Base-by-base conservation (phyloP, 2,888 invertebrate genomes). In the Orchestes rusci region DNA sequence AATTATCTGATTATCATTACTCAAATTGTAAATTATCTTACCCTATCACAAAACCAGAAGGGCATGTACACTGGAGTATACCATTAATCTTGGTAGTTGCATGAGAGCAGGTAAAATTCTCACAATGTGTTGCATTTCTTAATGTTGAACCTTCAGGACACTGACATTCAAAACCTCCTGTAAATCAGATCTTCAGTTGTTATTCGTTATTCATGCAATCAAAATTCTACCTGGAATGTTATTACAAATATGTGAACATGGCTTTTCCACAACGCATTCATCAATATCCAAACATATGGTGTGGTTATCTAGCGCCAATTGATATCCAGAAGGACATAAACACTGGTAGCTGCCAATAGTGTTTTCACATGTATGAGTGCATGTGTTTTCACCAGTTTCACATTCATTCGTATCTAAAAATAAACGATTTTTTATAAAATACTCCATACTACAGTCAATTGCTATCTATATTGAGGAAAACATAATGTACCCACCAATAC, bases 331-430 rank as follows among this genome's bases (percentile, higher is more conserved):
- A 0, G 73, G 73, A 55, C 80, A 80, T 4, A 64, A 62, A 55
- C 80, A 80, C 36, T 68, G 67, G 54, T 73, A 78, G 20, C 72
- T 69, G 2, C 79, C 79, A 0, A 70, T 61, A 5, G 66, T 65
- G 59, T 78, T 77, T 39, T 70, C 59, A 56, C 78, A 78, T 34
- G 63, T 64, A 54, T 76, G 73, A 0, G 72, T 70, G 55, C 76
- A 75, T 12, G 57, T 52, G 20, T 55, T 53, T 12, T 47, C 45
- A 39, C 66, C 70, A 2, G 70, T 69, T 3, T 62, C 49, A 47
- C 68, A 68, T 53, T 73, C 72, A 52, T 73, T 63, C n/a, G 71
- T 58, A 51, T 71, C 72, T 57, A 43, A 64, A 47, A 23, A 39
- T 19, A 2, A n/a, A n/a, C n/a, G n/a, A n/a, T n/a, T n/a, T n/a